Conservation (phyloP, 2,113 vertebrate species). For the Coptodon rendalli region DNA sequence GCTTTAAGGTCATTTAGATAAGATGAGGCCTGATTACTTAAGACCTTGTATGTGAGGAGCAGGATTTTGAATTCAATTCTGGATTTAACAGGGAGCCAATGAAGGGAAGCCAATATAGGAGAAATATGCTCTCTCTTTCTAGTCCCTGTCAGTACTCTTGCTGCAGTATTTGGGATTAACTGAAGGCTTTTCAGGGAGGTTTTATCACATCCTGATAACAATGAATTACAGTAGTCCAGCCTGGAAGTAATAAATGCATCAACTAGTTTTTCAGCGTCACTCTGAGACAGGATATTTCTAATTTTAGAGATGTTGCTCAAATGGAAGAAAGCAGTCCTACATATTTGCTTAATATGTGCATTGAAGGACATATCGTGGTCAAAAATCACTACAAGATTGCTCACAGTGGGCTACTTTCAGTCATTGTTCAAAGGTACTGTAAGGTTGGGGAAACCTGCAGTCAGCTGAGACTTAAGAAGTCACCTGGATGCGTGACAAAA, state of each 20-base stretch:
- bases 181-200: fast-evolving
- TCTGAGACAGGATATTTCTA: no score
- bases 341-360: background rate
- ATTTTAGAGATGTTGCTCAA: no score
- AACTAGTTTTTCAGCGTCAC: no score
- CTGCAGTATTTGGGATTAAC: background rate
- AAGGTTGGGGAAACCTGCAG: background rate
- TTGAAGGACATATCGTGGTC: background rate
- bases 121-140: background rate
- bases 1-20: background rate
- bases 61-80: background rate
- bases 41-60: background rate
- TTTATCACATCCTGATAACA: background rate
- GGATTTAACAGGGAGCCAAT: background rate
- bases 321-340: background rate
- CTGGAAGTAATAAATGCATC: no score
- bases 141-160: background rate
- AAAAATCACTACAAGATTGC: background rate
- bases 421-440: background rate
- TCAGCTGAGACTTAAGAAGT: background rate
- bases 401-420: background rate
- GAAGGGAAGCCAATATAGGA: fast-evolving
- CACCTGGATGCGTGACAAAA: background rate
- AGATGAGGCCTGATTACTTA: background rate
- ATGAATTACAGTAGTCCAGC: no score